Base-by-base conservation (phyloP, 2,888 invertebrate species). In the Aleiodes alternator region DNA sequence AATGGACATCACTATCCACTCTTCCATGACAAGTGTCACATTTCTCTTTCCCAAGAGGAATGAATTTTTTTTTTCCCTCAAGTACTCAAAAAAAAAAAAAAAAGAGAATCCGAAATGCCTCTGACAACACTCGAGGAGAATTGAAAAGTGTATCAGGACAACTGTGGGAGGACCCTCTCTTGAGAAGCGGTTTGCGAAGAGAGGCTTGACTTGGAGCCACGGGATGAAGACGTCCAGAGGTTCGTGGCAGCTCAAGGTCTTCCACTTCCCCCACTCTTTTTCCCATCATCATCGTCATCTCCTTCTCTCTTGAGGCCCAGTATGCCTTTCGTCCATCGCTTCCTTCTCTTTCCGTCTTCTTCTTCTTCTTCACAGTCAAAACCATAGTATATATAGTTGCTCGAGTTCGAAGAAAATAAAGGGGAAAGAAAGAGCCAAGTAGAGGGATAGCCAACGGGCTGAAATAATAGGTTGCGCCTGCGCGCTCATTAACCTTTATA, bases 401-500 rank as follows among this genome's bases (percentile, higher is more conserved):
- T 68, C 75, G 79, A 81, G 78, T 75, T 77, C 73, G 77, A 56
- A 73, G 43, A 66, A n/a, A 53, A 38, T 64, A 61, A 53, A 78
- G 76, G 73, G 73, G 72, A 29, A 55, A 74, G 78, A 79, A 77
- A 77, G 76, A 78, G 48, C 76, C 69, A 70, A 78, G 69, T 77
- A 76, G 75, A 68, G 51, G 77, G 73, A 76, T 76, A 80, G 75
- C 84, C 85, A 85, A 83, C 86, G 85, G 86, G 84, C 85, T 86
- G 83, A 89, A 89, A 89, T 89, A 88, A 89, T 89, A 89, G 89
- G 88, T 88, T 89, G 87, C 86, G 88, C 88, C 86, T 85, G 86
- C 81, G 87, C 86, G 87, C 88, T 88, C 89, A 89, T 89, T 89
- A 89, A 88, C 89, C 89, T 89, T 89, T 88, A 87, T 88, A 88